phyloP scores from a whole-genome alignment of 2,797 vertebrate species.

The Darevskia mixta region DNA sequence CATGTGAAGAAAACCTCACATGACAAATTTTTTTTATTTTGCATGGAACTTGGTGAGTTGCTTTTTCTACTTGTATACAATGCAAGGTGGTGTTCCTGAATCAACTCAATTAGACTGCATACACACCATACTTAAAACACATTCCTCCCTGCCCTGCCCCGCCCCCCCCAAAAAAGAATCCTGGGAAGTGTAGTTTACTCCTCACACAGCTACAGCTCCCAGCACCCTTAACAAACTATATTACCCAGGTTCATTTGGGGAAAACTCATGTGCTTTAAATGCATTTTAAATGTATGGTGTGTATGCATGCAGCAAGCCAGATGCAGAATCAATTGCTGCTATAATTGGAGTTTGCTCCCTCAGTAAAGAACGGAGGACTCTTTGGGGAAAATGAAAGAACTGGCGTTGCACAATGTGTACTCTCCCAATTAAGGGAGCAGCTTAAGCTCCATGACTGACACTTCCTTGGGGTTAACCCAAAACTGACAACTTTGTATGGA shows the following conservation, averaged over 20 bases:
- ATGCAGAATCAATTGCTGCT: neutral
- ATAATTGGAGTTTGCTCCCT: neutral
- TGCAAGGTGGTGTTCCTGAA: neutral
- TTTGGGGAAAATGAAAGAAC: neutral
- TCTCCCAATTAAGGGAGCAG: neutral
- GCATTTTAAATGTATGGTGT: no score
- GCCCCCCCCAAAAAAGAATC: no score
- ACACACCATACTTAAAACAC: no score
- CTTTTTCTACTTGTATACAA: neutral
- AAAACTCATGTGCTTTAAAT: no score
- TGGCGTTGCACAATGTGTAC: neutral
- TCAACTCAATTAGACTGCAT: no score
- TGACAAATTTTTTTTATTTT: neutral
- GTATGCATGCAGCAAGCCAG: neutral
- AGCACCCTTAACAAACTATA: no score
- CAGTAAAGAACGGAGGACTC: neutral
- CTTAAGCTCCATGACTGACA: neutral
- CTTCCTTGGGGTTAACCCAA: neutral
- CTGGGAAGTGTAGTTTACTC: no score
- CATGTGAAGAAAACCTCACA: neutral
- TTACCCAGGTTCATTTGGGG: no score
- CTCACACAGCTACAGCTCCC: no score
- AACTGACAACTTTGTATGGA: neutral
- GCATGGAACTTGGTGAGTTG: neutral
- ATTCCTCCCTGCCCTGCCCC: no score